Percentiles rank a stretch among this genome's conserved stretches.
Evolutionary conservation across 2,888 invertebrate genomes (phyloP).

Genomic region (Diaphora mendica): DNA sequence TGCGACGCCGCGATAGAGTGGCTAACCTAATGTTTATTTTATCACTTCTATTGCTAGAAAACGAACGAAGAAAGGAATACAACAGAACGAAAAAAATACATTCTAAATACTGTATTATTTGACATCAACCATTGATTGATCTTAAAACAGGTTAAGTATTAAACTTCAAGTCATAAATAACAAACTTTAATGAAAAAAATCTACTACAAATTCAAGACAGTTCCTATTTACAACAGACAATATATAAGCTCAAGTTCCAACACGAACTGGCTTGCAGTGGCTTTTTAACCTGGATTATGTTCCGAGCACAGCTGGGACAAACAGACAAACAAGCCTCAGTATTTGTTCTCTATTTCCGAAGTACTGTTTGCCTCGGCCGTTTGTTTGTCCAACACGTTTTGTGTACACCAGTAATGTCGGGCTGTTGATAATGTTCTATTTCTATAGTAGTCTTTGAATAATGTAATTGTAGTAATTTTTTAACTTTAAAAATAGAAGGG

Average conservation of each 20-base stretch:
- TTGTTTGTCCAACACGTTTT: slow-evolving; percentile 28
- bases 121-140: too few relatives aligned
- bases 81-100: too few relatives aligned
- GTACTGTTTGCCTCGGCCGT: slow-evolving; percentile 29
- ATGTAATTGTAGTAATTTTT: not conserved
- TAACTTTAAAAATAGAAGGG: too few relatives aligned
- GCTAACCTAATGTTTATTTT: too few relatives aligned
- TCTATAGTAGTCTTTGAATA: not conserved
- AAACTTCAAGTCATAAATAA: too few relatives aligned
- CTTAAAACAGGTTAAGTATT: too few relatives aligned
- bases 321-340: slow-evolving; percentile 39
- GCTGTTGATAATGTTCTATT: slow-evolving; percentile 6
- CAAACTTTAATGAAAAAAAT: too few relatives aligned
- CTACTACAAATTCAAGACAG: not conserved
- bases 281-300: slow-evolving; percentile 50
- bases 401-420: slow-evolving; percentile 11
- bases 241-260: slow-evolving; percentile 40
- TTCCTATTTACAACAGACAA: slow-evolving; percentile 28
- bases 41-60: too few relatives aligned
- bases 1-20: too few relatives aligned
- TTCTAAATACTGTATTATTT: too few relatives aligned
- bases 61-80: too few relatives aligned
- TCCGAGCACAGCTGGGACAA: slow-evolving; percentile 42
- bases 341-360: slow-evolving; percentile 40
- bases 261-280: slow-evolving; percentile 42